Evolutionary conservation across 2,113 vertebrate species (phyloP).

Genomic region (Ceuthmochares aereus): DNA sequence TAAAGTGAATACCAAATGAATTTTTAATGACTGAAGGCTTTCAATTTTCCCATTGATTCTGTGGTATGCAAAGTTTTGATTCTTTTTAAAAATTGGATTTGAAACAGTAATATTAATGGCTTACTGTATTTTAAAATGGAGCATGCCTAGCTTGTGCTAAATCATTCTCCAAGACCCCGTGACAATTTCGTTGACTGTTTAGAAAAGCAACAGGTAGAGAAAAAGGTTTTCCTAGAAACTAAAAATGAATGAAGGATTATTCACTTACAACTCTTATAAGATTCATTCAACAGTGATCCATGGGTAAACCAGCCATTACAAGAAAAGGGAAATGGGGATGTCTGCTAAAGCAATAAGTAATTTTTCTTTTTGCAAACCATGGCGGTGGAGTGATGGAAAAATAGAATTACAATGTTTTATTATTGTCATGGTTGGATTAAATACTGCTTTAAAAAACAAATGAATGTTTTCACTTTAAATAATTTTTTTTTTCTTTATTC

Average conservation of each 20-base stretch:
- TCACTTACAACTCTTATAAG: not conserved
- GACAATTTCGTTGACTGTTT: not conserved
- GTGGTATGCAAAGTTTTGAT: not conserved
- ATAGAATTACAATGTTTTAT: not conserved
- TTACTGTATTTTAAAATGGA: not conserved
- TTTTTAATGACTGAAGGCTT: constrained; percentile 37
- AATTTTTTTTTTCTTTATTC: not conserved
- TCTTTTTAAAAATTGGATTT: constrained; percentile 1
- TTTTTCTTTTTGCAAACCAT: not conserved
- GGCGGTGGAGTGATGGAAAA: not conserved
- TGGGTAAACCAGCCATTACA: not conserved
- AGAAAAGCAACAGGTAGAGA: not conserved
- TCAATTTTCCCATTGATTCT: not conserved
- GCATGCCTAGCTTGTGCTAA: not conserved
- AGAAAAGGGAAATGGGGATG: not conserved
- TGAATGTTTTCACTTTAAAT: not conserved
- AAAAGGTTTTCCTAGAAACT: not conserved
- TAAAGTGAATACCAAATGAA: constrained; percentile 38
- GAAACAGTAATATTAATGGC: not conserved
- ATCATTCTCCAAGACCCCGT: not conserved
- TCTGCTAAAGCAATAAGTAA: not conserved
- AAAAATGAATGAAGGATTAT: not conserved
- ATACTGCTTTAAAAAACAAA: not conserved
- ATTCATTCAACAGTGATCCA: not conserved
- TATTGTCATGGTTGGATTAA: not conserved